These are phyloP conservation scores for Hiodon alosoides DNA, from an alignment of 2,113 vertebrate species.

Conservation along the genomic window DNA sequence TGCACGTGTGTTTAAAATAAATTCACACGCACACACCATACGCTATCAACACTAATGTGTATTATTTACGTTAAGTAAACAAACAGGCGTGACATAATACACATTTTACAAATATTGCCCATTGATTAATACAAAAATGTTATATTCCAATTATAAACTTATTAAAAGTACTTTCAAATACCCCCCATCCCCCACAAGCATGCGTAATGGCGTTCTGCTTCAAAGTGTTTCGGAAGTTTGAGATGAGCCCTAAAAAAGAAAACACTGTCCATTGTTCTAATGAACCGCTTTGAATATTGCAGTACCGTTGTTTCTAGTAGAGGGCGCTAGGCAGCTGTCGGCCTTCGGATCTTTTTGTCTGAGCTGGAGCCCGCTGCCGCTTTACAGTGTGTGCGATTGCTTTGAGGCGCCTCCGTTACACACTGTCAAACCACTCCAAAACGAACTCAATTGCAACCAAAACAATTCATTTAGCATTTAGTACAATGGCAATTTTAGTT, in stretches of 20 bases:
- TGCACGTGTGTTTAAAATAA: too few species aligned
- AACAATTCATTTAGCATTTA: slow-evolving; percentile 71
- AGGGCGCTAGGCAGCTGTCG: slow-evolving; percentile 81
- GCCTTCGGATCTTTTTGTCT: slow-evolving; percentile 94
- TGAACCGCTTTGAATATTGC: slow-evolving; percentile 59
- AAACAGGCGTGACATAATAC: too few species aligned
- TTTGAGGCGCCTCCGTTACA: slow-evolving; percentile 81
- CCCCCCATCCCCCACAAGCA: slow-evolving; percentile 49
- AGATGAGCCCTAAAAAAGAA: slow-evolving; percentile 84
- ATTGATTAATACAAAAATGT: too few species aligned
- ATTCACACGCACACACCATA: too few species aligned
- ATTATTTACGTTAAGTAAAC: too few species aligned
- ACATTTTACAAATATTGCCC: too few species aligned
- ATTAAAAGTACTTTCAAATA: slow-evolving; percentile 30
- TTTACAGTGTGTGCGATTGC: slow-evolving; percentile 79
- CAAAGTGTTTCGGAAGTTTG: slow-evolving; percentile 57
- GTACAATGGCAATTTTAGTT: slow-evolving; percentile 78
- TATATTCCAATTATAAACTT: not conserved
- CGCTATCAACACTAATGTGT: too few species aligned
- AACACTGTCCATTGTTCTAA: slow-evolving; percentile 88
- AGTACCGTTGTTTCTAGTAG: slow-evolving; percentile 64
- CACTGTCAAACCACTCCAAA: slow-evolving; percentile 84
- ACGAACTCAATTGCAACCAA: slow-evolving; percentile 72
- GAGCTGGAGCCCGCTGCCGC: slow-evolving; percentile 84
- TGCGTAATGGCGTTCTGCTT: slow-evolving; percentile 48